Percentiles rank a stretch among this genome's conserved stretches.
Conservation (phyloP, 2,797 vertebrate species). For the Sebastes flavidus region DNA sequence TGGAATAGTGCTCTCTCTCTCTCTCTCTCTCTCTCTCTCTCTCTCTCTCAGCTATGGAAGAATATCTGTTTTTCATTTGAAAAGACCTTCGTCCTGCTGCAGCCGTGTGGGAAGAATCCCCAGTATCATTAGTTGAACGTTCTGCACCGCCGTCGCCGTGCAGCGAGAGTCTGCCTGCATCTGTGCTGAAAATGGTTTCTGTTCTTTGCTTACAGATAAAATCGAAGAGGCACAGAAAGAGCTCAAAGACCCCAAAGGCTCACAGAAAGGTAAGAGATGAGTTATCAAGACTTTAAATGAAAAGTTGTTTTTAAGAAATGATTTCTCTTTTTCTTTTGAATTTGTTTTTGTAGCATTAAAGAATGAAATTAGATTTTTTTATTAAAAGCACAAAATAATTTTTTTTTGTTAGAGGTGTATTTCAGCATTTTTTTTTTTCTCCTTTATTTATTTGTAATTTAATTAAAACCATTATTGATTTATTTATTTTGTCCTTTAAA, state of each 20-base stretch:
- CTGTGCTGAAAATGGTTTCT: constrained; percentile 47
- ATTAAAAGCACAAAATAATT: neutral
- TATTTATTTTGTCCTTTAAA: no score
- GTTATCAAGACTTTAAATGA: neutral
- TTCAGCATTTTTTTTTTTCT: neutral
- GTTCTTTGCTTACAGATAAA: constrained; percentile 90
- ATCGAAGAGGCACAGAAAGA: constrained; percentile 99
- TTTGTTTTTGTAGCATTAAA: neutral
- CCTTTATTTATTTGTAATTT: neutral
- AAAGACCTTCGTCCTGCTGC: constrained; percentile 46
- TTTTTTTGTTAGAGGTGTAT: neutral
- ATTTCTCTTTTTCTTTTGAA: neutral
- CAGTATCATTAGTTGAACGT: constrained; percentile 40
- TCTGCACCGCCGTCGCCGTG: constrained; percentile 33
- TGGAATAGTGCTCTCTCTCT: constrained; percentile 23
- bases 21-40: neutral
- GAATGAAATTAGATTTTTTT: neutral
- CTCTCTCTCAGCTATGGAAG: constrained; percentile 55
- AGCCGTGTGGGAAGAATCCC: constrained; percentile 67
- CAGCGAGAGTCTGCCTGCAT: neutral
- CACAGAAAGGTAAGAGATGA: constrained; percentile 89
- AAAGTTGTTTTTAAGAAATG: neutral
- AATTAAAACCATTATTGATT: neutral
- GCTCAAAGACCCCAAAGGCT: constrained; percentile 90
- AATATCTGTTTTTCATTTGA: constrained; percentile 72